Base-by-base conservation (phyloP, 2,888 invertebrate species). In the Sarcophaga carnaria region DNA sequence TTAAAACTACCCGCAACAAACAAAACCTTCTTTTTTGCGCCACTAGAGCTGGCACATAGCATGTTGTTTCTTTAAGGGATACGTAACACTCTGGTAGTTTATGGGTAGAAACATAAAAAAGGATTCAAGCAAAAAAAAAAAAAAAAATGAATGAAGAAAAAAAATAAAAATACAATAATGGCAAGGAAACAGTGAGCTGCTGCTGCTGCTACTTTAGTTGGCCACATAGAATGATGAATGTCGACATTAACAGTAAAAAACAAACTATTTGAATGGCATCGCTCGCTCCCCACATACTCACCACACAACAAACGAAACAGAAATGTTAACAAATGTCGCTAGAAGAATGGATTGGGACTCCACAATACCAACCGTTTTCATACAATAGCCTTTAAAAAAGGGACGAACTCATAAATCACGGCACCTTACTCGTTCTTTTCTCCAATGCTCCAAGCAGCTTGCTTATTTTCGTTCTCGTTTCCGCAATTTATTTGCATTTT, bases 161-260 rank as follows among this genome's bases (percentile, higher is more conserved):
- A 72, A 22, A 22, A 22, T 22, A 22, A 22, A 20, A 22, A 22
- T 22, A 22, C 22, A 22, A 22, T 22, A 22, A 22, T 22, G 22
- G 22, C 22, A 22, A 22, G 22, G 22, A 1, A 22, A 62, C 20
- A 62, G 8, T 45, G 11, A 20, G 49, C 22, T 62, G 14, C 3
- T 69, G n/a, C 8, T 20, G 20, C 22, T 74, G 62, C 10, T 63
- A 54, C 6, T 59, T 49, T 67, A 62, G 74, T 83, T 83, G 66
- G 49, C 62, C 37, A 62, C 22, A 62, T 72, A 63, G 78, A 69
- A 83, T 79, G 83, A 83, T 83, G 63, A 74, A 83, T 83, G 78
- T 74, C 72, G 78, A 74, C 78, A 79, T 78, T 63, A 74, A 79
- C 74, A 79, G 75, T 69, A 75, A 69, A 75, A 75, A 49, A 81